phyloP scores from a whole-genome alignment of 1,140 invertebrate species.

The Drosophila santomea region DNA sequence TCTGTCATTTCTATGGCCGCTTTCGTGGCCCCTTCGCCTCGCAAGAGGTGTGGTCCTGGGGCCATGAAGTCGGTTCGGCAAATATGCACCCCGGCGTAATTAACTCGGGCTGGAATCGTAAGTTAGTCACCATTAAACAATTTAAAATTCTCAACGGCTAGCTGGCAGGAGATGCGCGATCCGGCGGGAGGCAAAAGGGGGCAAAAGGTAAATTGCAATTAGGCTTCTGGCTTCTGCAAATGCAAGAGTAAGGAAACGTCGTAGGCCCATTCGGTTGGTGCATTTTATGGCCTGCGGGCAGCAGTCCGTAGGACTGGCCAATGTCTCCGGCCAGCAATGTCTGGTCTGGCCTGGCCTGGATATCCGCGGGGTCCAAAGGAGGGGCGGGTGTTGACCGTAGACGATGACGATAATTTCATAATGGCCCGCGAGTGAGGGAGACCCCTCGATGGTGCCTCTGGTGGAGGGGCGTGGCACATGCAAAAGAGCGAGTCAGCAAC shows the following conservation, averaged over 20 bases:
- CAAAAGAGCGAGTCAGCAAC: slow-evolving; percentile 71
- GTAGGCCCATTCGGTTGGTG: slow-evolving; percentile 69
- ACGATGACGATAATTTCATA: slow-evolving; percentile 77
- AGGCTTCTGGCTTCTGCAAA: slow-evolving; percentile 79
- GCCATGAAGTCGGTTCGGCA: slow-evolving; percentile 59
- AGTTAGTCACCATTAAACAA: slow-evolving; percentile 84
- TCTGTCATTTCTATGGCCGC: slow-evolving; percentile 41
- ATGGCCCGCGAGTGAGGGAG: slow-evolving; percentile 64
- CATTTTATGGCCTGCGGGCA: slow-evolving; percentile 74
- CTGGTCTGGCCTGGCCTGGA: slow-evolving; percentile 21
- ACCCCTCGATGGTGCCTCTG: slow-evolving; percentile 8
- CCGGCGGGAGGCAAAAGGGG: slow-evolving; percentile 52
- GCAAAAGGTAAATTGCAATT: slow-evolving; percentile 80
- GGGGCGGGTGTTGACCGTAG: slow-evolving; percentile 13
- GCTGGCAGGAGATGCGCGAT: slow-evolving; percentile 19
- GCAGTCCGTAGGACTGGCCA: slow-evolving; percentile 50
- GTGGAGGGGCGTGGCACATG: slow-evolving; percentile 76
- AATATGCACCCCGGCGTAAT: slow-evolving; percentile 82
- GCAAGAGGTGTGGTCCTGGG: slow-evolving; percentile 51
- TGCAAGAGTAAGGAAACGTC: slow-evolving; percentile 36
- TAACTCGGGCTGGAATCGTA: slow-evolving; percentile 81
- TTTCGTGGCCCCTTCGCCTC: slow-evolving; percentile 5
- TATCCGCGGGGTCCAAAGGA: background rate
- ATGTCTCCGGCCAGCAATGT: slow-evolving; percentile 51
- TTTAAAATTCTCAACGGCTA: slow-evolving; percentile 79